Evolutionary conservation across 2,797 vertebrate genomes (phyloP).

Genomic region (Decapterus maruadsi): DNA sequence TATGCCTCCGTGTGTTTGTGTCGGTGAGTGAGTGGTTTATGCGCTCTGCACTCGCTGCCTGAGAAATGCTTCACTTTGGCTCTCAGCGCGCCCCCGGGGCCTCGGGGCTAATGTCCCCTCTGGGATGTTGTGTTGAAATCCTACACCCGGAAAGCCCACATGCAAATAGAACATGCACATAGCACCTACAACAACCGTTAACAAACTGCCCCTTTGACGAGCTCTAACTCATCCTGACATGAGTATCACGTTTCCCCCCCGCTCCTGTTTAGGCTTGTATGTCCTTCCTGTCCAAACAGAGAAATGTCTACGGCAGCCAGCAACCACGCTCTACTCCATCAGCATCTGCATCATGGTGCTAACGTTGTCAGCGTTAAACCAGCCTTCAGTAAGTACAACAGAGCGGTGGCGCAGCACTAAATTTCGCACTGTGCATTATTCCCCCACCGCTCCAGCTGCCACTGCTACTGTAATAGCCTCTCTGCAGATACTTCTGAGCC

Average conservation of each 20-base stretch:
- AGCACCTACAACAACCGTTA: constrained; percentile 55
- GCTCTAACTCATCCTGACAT: constrained; percentile 62
- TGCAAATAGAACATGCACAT: constrained; percentile 29
- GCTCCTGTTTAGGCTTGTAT: constrained; percentile 55
- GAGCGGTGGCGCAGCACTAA: constrained; percentile 58
- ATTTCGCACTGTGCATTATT: constrained; percentile 63
- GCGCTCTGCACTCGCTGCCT: constrained; percentile 17
- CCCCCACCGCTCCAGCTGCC: constrained; percentile 51
- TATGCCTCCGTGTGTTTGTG: constrained; percentile 7
- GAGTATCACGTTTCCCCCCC: constrained; percentile 57
- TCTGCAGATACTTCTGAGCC: constrained; percentile 63
- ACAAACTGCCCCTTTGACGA: constrained; percentile 49
- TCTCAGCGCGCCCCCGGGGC: constrained; percentile 52
- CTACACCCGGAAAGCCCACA: constrained; percentile 50
- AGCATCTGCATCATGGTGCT: constrained; percentile 58
- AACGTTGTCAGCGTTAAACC: constrained; percentile 53
- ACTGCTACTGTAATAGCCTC: constrained; percentile 62
- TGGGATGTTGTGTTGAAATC: constrained; percentile 67
- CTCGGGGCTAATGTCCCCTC: constrained; percentile 43
- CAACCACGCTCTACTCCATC: constrained; percentile 28
- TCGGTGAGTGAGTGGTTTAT: not conserved
- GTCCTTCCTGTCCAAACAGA: constrained; percentile 66
- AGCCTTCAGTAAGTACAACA: constrained; percentile 54
- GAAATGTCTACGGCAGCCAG: constrained; percentile 46
- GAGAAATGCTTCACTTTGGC: constrained; percentile 46